Evolutionary conservation across 2,797 vertebrate genomes (phyloP).

Genomic region (Brachyalestes nurse): DNA sequence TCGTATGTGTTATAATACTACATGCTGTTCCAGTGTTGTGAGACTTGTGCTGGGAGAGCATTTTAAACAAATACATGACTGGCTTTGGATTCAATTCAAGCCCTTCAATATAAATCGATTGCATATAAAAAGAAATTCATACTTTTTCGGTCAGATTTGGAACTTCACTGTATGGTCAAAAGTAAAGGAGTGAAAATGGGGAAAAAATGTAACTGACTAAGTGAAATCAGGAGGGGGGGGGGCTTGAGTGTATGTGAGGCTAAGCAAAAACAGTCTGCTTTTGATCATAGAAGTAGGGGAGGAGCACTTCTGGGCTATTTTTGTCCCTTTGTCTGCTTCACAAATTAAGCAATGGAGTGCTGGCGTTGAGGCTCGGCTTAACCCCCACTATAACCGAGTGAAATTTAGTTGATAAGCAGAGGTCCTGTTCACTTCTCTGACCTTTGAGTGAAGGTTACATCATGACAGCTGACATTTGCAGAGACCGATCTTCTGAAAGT

Average conservation of each 20-base stretch:
- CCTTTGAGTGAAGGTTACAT: conserved; percentile 56
- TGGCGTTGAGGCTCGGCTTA: conserved; percentile 42
- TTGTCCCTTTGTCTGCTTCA: conserved; percentile 57
- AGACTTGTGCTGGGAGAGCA: background rate
- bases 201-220: conserved; percentile 17
- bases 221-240: background rate
- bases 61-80: conserved; percentile 11
- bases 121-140: conserved; percentile 3
- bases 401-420: conserved; percentile 56
- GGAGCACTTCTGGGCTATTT: conserved; percentile 57
- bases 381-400: conserved; percentile 11
- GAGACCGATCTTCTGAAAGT: conserved; percentile 38
- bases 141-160: conserved; percentile 34
- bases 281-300: conserved; percentile 54
- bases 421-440: conserved; percentile 41
- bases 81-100: conserved; percentile 7
- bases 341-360: conserved; percentile 52
- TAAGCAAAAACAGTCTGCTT: conserved; percentile 56
- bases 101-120: conserved; percentile 22
- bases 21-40: background rate
- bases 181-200: conserved; percentile 4
- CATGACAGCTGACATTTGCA: conserved; percentile 50
- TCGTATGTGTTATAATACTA: background rate
- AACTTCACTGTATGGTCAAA: conserved; percentile 31
- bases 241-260: conserved; percentile 12